Conservation (phyloP, 2,888 invertebrate genomes). For the Chymomyza procnemis region DNA sequence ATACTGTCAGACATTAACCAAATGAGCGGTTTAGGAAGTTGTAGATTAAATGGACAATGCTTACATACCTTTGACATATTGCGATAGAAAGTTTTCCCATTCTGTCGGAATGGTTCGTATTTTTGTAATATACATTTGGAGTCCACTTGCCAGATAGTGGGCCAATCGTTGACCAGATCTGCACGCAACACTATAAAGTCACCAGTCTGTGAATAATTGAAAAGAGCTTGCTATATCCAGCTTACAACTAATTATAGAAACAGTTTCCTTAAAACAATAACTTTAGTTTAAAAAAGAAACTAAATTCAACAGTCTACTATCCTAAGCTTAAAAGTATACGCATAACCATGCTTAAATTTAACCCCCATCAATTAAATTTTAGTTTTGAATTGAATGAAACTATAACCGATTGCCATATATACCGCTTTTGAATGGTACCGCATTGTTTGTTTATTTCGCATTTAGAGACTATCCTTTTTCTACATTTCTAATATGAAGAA, state of each 20-base stretch:
- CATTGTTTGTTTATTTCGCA: background rate
- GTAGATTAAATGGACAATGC: background rate
- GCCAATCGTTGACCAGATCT: conserved; percentile 89
- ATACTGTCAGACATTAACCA: conserved; percentile 81
- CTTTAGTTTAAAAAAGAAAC: background rate
- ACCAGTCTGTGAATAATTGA: conserved; percentile 83
- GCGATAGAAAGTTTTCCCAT: conserved; percentile 89
- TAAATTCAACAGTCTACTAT: too few species aligned
- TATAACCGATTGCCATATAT: background rate
- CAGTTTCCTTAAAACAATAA: background rate
- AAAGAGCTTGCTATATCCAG: background rate
- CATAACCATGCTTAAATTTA: too few species aligned
- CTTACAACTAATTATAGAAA: background rate
- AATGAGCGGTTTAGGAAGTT: background rate
- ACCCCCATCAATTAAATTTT: background rate
- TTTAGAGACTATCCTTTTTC: too few species aligned
- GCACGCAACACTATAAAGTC: conserved; percentile 92
- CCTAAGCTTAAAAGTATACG: too few species aligned
- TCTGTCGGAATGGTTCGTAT: conserved; percentile 89
- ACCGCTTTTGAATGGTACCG: background rate
- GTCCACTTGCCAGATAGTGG: conserved; percentile 94
- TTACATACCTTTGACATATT: conserved; percentile 94
- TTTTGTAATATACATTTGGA: conserved; percentile 90
- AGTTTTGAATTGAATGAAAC: background rate
- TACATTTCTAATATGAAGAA: background rate